A percentile compares a stretch with the other conserved stretches of the same genome.
These are phyloP conservation scores for Lophotis ruficrista DNA, from an alignment of 2,113 vertebrate species.

Conservation along the genomic window DNA sequence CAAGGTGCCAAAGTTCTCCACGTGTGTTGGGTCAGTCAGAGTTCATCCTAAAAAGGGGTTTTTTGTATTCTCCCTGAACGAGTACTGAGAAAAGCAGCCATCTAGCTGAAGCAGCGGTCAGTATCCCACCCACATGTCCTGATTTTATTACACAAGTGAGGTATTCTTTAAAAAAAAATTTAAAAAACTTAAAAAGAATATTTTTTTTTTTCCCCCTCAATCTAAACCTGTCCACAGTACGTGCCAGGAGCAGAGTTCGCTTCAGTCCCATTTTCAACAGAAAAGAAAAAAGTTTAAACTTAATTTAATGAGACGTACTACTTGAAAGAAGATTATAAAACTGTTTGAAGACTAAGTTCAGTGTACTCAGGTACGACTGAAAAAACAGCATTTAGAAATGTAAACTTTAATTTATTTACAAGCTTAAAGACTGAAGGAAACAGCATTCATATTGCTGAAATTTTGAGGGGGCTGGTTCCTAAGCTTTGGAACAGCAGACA, in stretches of 20 bases:
- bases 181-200: not conserved
- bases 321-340: constrained; percentile 43
- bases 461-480: constrained; percentile 67
- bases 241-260: constrained; percentile 47
- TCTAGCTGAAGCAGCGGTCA: constrained; percentile 70
- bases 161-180: constrained; percentile 74
- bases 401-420: constrained; percentile 80
- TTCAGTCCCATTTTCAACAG: constrained; percentile 35
- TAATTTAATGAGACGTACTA: not conserved
- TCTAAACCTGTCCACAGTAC: constrained; percentile 25
- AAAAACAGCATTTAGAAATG: constrained; percentile 70
- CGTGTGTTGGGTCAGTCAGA: constrained; percentile 63
- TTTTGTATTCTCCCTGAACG: constrained; percentile 80
- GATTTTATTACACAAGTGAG: constrained; percentile 81
- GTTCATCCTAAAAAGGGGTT: constrained; percentile 59
- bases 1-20: constrained; percentile 69
- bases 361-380: constrained; percentile 62
- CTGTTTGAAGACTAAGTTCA: constrained; percentile 60
- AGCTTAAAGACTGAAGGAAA: constrained; percentile 75
- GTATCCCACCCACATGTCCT: constrained; percentile 74
- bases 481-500: constrained; percentile 58
- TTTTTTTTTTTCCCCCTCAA: not conserved
- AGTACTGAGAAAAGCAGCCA: constrained; percentile 76
- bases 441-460: constrained; percentile 76
- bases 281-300: constrained; percentile 29